Evolutionary conservation across 2,113 vertebrate genomes (phyloP).

Genomic region (Xenopus borealis): DNA sequence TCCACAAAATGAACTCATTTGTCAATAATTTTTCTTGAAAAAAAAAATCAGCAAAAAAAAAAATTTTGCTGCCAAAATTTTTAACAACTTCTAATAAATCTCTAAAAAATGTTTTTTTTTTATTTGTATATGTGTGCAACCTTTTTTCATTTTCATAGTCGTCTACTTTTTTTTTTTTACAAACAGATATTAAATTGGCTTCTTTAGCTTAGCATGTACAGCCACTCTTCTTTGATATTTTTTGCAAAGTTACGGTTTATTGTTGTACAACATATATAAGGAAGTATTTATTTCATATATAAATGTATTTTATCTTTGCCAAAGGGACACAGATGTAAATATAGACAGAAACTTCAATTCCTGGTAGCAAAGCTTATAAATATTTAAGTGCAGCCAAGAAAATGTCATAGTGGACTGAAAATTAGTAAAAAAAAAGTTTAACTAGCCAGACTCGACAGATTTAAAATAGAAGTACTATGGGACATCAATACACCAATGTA

Average conservation of each 20-base stretch:
- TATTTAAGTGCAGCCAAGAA: not conserved
- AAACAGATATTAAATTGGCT: too few species aligned
- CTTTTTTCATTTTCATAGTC: too few species aligned
- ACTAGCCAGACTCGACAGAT: not conserved
- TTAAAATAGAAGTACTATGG: not conserved
- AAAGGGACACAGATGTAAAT: not conserved
- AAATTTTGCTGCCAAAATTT: too few species aligned
- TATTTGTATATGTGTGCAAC: too few species aligned
- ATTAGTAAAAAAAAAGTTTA: not conserved
- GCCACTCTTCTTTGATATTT: not conserved
- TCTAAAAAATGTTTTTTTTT: too few species aligned
- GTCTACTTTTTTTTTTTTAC: too few species aligned
- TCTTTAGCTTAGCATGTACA: not conserved
- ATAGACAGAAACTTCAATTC: slow-evolving; percentile 13
- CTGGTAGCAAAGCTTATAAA: slow-evolving; percentile 1
- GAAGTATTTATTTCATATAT: not conserved
- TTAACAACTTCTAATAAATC: too few species aligned
- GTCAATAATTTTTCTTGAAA: too few species aligned
- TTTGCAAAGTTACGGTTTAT: not conserved
- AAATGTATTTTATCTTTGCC: not conserved
- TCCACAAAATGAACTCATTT: too few species aligned
- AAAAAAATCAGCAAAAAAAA: too few species aligned
- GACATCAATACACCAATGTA: slow-evolving; percentile 3
- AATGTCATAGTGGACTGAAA: not conserved
- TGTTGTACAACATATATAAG: not conserved